Base-by-base conservation (phyloP, 2,888 invertebrate genomes). In the Ophioninae sp. region DNA sequence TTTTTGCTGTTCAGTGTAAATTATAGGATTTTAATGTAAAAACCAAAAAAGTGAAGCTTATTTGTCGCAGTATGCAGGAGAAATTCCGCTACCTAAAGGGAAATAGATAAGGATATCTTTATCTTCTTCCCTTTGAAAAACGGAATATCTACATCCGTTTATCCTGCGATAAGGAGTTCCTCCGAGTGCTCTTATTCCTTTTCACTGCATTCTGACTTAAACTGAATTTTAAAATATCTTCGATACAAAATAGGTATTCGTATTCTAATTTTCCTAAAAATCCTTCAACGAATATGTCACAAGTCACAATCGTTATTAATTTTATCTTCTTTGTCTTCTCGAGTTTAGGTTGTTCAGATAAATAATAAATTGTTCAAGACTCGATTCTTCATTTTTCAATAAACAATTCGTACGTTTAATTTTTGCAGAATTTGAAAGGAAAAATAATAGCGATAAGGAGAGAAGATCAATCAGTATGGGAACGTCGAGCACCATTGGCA, bases 401-500 rank as follows among this genome's bases (percentile, higher is more conserved):
- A n/a, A 51, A 51, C 51, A 17, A 17, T 3, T 17, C 5, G 10
- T 41, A 10, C n/a, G n/a, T 69, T 44, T 56, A n/a, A 6, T 23
- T 39, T 64, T 81, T 87, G 63, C 82, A 90, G 88, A 90, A 87
- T 67, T 90, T 96, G 94, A 93, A 94, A 85, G 95, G 95, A 13
- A 96, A 95, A 89, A 95, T 96, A 39, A 96, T 98, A 89, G 98
- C 98, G 3, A 97, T 98, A 87, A 94, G 98, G 20, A 94, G 98
- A 75, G 98, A 98, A 93, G 98, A 98, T 93, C 98, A 98, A 92
- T 97, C 98, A 88, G 98, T 98, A 91, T 98, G 98, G 98, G 98
- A 98, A 93, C 94, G 99, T 85, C 94, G 99, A 83, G 99, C 99
- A 0, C 98, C 99, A 0, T 96, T 99, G 86, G 96, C 98, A 0